A percentile compares a stretch with the other conserved stretches of the same genome.
phyloP scores from a whole-genome alignment of 2,797 vertebrate genomes.

The Enteromius mattozi region DNA sequence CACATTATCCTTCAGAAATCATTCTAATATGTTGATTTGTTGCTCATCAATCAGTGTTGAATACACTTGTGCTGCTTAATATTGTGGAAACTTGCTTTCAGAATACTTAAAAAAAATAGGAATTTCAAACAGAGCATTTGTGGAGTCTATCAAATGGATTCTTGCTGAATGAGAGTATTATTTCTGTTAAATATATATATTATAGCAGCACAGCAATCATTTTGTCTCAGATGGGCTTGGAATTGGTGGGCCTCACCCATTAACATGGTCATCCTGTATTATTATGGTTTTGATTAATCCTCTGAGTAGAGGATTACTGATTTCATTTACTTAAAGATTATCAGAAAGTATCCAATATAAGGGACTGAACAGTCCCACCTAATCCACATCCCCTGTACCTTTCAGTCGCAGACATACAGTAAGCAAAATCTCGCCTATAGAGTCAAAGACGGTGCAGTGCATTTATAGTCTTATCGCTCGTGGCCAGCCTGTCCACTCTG shows the following conservation, averaged over 20 bases:
- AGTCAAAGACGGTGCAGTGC: background rate
- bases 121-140: background rate
- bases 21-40: background rate
- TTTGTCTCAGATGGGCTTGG: background rate
- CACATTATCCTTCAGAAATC: background rate
- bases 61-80: background rate
- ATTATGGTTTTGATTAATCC: conserved; percentile 22
- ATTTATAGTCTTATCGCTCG: conserved; percentile 47
- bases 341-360: conserved; percentile 15
- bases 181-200: background rate
- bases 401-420: conserved; percentile 19
- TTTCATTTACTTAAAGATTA: background rate
- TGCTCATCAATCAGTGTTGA: background rate
- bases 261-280: background rate
- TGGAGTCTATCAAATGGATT: background rate
- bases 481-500: conserved; percentile 35
- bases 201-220: conserved; percentile 14
- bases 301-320: conserved; percentile 3
- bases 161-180: background rate
- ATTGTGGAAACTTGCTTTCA: background rate
- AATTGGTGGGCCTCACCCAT: background rate
- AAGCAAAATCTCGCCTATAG: conserved; percentile 37
- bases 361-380: background rate
- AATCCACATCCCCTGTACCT: conserved; percentile 18
- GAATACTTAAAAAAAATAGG: background rate